Evolutionary conservation across 1,140 invertebrate genomes (phyloP).

Genomic region (Caenorhabditis briggsae): DNA sequence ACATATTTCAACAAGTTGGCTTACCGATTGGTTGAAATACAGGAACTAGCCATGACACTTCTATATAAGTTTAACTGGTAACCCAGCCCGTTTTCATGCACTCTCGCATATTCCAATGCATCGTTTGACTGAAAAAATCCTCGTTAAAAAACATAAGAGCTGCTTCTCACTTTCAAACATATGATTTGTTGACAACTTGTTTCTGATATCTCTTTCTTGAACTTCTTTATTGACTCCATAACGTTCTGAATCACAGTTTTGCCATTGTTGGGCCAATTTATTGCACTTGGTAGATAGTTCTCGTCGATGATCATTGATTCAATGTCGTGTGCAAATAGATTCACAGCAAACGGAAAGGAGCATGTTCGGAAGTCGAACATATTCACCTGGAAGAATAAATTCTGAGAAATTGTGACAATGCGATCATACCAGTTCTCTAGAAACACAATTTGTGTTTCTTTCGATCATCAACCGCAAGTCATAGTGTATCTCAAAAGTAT

Average conservation of each 20-base stretch:
- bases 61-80: constrained; percentile 47
- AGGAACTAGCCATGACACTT: constrained; percentile 33
- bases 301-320: constrained; percentile 33
- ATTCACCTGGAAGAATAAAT: background rate
- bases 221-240: constrained; percentile 20
- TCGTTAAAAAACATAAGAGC: background rate
- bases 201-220: constrained; percentile 49
- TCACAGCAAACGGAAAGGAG: constrained; percentile 49
- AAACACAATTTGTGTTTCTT: constrained; percentile 49
- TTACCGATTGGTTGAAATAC: constrained; percentile 26
- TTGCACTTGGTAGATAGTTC: constrained; percentile 15
- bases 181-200: constrained; percentile 13
- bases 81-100: constrained; percentile 18
- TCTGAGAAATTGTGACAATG: background rate
- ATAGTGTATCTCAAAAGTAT: constrained; percentile 44
- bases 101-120: constrained; percentile 51
- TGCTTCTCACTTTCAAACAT: constrained; percentile 35
- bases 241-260: constrained; percentile 60
- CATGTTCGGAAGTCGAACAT: constrained; percentile 60
- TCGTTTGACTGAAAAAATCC: constrained; percentile 61
- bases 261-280: constrained; percentile 38
- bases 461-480: constrained; percentile 30
- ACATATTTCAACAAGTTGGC: too few species aligned
- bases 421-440: constrained; percentile 40
- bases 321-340: constrained; percentile 45